Conservation (phyloP, 2,888 invertebrate species). For the Sialis fuliginosa region DNA sequence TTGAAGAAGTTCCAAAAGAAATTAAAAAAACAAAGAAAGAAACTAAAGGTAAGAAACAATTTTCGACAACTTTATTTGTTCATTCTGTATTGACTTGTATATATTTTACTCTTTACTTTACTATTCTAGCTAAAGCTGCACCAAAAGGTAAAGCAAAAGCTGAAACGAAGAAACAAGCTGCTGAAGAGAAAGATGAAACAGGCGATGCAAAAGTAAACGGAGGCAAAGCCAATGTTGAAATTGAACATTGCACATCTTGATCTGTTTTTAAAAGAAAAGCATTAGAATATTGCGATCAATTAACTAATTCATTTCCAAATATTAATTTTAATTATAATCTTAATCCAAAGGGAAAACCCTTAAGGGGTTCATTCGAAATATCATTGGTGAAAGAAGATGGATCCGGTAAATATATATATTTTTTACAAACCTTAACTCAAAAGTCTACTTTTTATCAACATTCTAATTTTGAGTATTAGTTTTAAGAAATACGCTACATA, state of each 20-base stretch:
- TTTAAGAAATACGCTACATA: no score
- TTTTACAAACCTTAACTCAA: background rate
- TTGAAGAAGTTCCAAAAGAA: no score
- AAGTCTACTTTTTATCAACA: no score
- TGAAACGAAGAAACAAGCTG: background rate
- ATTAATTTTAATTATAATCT: constrained; percentile 1
- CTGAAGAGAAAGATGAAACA: background rate
- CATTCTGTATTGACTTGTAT: no score
- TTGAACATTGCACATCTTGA: constrained; percentile 6
- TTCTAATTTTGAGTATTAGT: no score
- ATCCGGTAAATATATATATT: constrained; percentile 6
- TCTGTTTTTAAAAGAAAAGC: constrained; percentile 5
- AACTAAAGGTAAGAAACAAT: no score
- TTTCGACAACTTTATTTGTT: no score
- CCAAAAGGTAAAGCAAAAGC: background rate
- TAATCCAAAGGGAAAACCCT: constrained; percentile 8
- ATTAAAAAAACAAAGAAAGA: no score
- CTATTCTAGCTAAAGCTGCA: background rate
- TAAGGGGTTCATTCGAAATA: constrained; percentile 13
- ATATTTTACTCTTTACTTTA: no score
- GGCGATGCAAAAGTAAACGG: background rate
- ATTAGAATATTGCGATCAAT: constrained; percentile 4
- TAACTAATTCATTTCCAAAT: constrained; percentile 1
- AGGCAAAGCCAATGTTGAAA: background rate
- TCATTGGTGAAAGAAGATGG: constrained; percentile 8